These are phyloP conservation scores for Notocelia uddmanniana DNA, from an alignment of 2,888 invertebrate species.

Conservation along the genomic window DNA sequence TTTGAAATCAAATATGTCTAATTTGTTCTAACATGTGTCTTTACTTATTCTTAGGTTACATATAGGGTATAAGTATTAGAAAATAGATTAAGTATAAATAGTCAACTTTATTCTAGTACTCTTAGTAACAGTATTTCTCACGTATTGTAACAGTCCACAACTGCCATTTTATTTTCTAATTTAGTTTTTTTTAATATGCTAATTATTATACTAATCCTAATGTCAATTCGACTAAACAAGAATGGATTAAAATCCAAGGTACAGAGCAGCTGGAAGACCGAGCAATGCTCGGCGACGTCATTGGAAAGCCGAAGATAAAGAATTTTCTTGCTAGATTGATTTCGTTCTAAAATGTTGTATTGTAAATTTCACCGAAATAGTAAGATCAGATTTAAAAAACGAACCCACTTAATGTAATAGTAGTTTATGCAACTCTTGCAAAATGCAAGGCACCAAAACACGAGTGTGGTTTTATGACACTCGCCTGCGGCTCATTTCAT, in stretches of 20 bases:
- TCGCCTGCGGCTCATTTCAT: too few relatives aligned
- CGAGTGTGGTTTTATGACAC: too few relatives aligned
- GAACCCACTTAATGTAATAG: too few relatives aligned
- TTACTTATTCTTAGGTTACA: neutral
- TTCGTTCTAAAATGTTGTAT: neutral
- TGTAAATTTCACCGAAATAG: neutral
- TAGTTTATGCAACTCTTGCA: too few relatives aligned
- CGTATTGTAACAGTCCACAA: conserved; percentile 55
- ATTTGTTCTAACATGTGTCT: neutral
- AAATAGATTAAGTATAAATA: neutral
- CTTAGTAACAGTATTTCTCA: conserved; percentile 52
- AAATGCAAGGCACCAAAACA: too few relatives aligned
- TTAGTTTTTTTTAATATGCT: conserved; percentile 29
- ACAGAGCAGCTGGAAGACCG: too few relatives aligned
- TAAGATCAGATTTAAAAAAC: neutral
- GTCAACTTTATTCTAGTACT: conserved; percentile 49
- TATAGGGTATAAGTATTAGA: conserved; percentile 2
- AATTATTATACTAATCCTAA: conserved; percentile 7
- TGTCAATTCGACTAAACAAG: conserved; percentile 1
- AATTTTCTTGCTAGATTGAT: too few relatives aligned
- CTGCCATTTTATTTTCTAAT: conserved; percentile 54
- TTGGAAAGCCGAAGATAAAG: too few relatives aligned
- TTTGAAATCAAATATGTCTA: neutral
- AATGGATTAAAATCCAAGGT: neutral
- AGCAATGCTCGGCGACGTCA: too few relatives aligned